Evolutionary conservation across 2,888 invertebrate genomes (phyloP).

Genomic region (Macrophya annulata): DNA sequence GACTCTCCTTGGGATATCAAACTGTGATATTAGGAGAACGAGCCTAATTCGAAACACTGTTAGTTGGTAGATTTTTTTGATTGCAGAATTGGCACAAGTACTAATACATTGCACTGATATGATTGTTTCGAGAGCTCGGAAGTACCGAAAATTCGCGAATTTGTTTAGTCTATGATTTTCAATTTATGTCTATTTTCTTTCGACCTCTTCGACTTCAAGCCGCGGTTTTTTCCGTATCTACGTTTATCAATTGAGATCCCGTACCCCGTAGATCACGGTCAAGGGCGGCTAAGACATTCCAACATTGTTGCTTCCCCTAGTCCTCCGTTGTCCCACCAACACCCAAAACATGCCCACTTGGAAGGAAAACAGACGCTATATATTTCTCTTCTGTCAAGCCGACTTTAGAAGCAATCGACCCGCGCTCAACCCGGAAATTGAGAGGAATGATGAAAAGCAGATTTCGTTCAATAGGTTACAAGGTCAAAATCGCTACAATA

Average conservation of each 20-base stretch:
- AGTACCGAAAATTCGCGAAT: not conserved
- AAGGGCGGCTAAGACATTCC: not conserved
- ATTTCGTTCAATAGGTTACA: not conserved
- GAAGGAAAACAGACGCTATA: constrained; percentile 5
- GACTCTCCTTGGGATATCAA: not conserved
- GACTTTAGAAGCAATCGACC: constrained; percentile 25
- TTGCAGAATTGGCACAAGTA: too few species aligned
- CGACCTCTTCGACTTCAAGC: not conserved
- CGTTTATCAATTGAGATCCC: not conserved
- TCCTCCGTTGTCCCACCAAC: not conserved
- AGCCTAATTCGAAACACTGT: not conserved
- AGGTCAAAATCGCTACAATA: not conserved
- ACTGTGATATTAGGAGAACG: not conserved
- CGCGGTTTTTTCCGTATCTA: not conserved
- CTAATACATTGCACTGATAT: not conserved
- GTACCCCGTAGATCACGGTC: constrained; percentile 21
- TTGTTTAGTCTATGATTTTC: not conserved
- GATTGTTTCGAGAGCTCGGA: not conserved
- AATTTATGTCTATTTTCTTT: not conserved
- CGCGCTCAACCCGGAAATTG: not conserved
- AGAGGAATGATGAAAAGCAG: constrained; percentile 1
- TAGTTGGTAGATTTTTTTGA: not conserved
- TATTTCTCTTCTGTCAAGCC: constrained; percentile 22
- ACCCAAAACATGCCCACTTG: constrained; percentile 8
- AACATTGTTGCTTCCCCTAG: constrained; percentile 1